Conservation (phyloP, 2,113 vertebrate species). For the Istiophorus platypterus region DNA sequence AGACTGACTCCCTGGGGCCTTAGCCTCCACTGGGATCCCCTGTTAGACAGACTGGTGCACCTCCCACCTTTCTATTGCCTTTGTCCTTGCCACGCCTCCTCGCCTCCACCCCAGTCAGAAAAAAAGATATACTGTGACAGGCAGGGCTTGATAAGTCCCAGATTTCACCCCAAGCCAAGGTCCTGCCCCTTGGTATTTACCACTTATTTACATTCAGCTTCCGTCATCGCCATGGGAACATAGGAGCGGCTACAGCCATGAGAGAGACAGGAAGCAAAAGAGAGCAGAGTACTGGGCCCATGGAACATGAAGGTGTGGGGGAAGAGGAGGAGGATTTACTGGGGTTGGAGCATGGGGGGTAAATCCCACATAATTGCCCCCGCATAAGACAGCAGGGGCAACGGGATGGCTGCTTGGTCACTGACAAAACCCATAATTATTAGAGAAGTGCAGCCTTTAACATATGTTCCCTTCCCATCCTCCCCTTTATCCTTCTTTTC, state of each 20-base stretch:
- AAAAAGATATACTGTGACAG: slow-evolving; percentile 48
- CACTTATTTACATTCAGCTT: slow-evolving; percentile 51
- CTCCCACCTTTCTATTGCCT: slow-evolving; percentile 56
- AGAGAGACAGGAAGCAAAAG: not conserved
- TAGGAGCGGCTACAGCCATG: slow-evolving; percentile 7
- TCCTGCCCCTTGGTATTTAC: slow-evolving; percentile 49
- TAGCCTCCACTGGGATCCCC: slow-evolving; percentile 15
- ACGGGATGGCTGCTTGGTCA: slow-evolving; percentile 53
- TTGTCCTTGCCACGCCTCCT: slow-evolving; percentile 67
- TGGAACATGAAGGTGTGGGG: slow-evolving; percentile 32
- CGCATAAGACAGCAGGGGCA: slow-evolving; percentile 64
- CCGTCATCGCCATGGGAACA: slow-evolving; percentile 45
- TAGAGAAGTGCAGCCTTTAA: slow-evolving; percentile 61
- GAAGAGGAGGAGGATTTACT: not conserved
- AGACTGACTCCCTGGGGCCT: slow-evolving; percentile 45
- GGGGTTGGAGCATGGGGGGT: slow-evolving; percentile 13
- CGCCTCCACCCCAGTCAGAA: slow-evolving; percentile 17
- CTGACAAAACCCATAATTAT: slow-evolving; percentile 71
- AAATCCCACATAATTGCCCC: slow-evolving; percentile 65
- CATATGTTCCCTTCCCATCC: slow-evolving; percentile 49
- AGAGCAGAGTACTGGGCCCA: slow-evolving; percentile 14
- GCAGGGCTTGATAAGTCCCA: slow-evolving; percentile 35
- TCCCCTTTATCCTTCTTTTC: slow-evolving; percentile 2
- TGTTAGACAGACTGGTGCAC: slow-evolving; percentile 46
- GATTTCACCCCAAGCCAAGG: slow-evolving; percentile 39